A percentile compares a stretch with the other conserved stretches of the same genome.
Evolutionary conservation across 1,140 invertebrate genomes (phyloP).

Genomic region (Microvelia longipes): DNA sequence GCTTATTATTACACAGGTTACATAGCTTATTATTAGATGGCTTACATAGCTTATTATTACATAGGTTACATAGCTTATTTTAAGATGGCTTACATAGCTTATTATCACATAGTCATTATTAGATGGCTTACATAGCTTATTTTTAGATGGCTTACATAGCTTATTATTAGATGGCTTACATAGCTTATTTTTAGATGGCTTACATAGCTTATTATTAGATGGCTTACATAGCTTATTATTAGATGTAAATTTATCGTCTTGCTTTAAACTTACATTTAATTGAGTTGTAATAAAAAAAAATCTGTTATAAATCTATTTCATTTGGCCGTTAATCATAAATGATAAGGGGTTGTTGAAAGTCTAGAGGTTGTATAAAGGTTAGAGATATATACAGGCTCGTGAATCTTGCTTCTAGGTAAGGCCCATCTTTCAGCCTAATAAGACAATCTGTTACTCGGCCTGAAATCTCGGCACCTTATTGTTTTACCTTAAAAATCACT

Average conservation of each 20-base stretch:
- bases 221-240: background rate
- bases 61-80: no score
- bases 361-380: background rate
- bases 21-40: background rate
- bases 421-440: background rate
- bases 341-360: background rate
- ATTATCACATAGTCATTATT: no score
- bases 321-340: background rate
- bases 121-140: no score
- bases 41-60: background rate
- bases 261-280: background rate
- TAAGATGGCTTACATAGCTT: no score
- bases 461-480: background rate
- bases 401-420: background rate
- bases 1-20: no score
- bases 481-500: no score
- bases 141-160: no score
- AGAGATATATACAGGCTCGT: background rate
- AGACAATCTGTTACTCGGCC: background rate
- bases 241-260: background rate
- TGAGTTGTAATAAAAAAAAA: no score
- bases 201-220: background rate
- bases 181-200: no score
- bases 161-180: no score
- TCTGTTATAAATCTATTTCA: background rate